Conservation (phyloP, 2,113 vertebrate genomes). For the Ardeotis arabs region DNA sequence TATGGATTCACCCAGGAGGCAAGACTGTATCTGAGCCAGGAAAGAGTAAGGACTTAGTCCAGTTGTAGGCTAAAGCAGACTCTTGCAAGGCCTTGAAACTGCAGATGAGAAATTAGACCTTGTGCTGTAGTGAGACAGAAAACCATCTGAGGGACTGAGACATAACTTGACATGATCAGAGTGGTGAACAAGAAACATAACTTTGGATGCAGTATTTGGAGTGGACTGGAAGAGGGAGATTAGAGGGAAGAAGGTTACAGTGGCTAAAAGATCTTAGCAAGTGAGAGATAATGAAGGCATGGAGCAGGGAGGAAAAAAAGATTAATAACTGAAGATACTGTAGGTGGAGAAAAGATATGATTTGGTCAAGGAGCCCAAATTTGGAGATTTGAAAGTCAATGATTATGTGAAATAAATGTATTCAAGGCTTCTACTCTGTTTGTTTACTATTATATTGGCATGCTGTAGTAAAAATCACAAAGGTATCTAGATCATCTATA, state of each 20-base stretch:
- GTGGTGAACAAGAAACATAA: slow-evolving; percentile 13
- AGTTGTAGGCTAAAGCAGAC: background rate
- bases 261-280: background rate
- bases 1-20: background rate
- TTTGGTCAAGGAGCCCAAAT: background rate
- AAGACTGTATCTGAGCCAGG: background rate
- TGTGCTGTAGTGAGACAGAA: slow-evolving; percentile 9
- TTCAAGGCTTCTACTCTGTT: background rate
- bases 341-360: background rate
- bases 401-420: background rate
- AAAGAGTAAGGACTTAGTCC: background rate
- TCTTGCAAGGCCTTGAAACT: slow-evolving; percentile 2
- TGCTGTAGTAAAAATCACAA: background rate
- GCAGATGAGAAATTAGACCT: slow-evolving; percentile 3
- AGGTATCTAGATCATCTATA: background rate
- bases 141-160: background rate
- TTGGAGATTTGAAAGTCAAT: background rate
- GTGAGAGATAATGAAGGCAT: background rate
- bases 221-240: background rate
- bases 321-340: background rate
- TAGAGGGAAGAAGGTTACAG: background rate
- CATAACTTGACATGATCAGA: background rate
- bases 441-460: background rate
- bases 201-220: background rate
- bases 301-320: background rate